Conservation (phyloP, 2,888 invertebrate species). For the Ctenicera cuprea region DNA sequence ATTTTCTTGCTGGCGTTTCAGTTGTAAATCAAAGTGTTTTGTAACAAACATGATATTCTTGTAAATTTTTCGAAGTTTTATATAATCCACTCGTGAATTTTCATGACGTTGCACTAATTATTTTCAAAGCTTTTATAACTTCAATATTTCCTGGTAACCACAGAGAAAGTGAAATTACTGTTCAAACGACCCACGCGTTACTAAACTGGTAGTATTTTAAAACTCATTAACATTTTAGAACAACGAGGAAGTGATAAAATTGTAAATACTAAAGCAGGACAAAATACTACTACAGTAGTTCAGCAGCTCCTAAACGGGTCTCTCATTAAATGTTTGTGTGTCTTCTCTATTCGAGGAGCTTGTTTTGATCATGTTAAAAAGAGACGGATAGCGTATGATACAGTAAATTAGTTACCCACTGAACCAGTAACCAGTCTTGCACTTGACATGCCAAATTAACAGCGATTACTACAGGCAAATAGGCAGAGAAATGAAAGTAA, state of each 20-base stretch:
- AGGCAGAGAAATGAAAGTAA: conserved; percentile 34
- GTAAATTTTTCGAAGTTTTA: no score
- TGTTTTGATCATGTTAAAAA: not conserved
- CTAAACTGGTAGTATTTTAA: conserved; percentile 10
- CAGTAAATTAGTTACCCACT: conserved; percentile 38
- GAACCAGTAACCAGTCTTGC: conserved; percentile 42
- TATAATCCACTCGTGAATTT: no score
- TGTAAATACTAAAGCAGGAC: conserved; percentile 4
- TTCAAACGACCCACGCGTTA: not conserved
- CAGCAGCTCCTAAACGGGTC: conserved; percentile 5
- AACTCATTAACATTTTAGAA: conserved; percentile 26
- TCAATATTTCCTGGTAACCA: not conserved
- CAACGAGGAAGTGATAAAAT: conserved; percentile 28
- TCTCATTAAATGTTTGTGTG: not conserved
- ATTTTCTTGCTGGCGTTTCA: no score
- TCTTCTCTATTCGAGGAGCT: not conserved
- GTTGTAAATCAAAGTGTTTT: no score
- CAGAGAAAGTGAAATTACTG: conserved; percentile 23
- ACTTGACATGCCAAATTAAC: conserved; percentile 47
- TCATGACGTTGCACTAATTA: no score
- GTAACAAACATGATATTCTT: no score
- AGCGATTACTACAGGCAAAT: conserved; percentile 24
- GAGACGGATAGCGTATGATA: conserved; percentile 4
- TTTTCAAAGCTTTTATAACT: not conserved
- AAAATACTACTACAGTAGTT: conserved; percentile 3